Base-by-base conservation (phyloP, 2,113 vertebrate species). In the Oryzias javanicus region DNA sequence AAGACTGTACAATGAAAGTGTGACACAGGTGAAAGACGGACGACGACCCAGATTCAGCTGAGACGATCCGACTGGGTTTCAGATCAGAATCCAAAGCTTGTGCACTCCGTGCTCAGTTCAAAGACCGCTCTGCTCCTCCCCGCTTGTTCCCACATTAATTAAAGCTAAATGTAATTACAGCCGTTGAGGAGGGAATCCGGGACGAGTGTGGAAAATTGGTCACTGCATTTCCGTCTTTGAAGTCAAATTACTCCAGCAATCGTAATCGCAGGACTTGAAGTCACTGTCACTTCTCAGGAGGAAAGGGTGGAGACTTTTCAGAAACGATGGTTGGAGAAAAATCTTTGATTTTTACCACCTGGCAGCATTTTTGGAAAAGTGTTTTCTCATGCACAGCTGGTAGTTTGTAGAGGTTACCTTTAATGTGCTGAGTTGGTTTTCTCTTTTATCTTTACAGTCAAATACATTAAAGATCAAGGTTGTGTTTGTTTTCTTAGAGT, bases 141-240 rank as follows among this genome's bases (percentile, higher is more conserved):
- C 53, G 53, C 55, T 59, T 41, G 19, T 85, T 77, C 74, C 75
- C 79, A 76, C 82, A 80, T 86, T 87, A 82, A 86, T 89, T 88
- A 88, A 81, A 83, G 72, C 69, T 16, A 29, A 75, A 50, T 85
- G 73, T 88, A 88, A 85, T 84, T 86, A 77, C 73, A 46, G 49
- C 80, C 62, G 63, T 78, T 42, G 52, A 65, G 70, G 59, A 75
- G 72, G 81, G 76, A 82, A 83, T 85, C 76, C 58, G 73, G 82
- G 76, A 67, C 57, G 22, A 67, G 68, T 56, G 42, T 45, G 57
- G 62, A 54, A 68, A 69, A 88, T 84, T 83, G 79, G 83, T 86
- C 83, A 84, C 55, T 45, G 80, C 70, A 73, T 75, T 35, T 1
- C 27, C 63, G 74, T 80, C 76, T 80, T 79, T 81, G 70, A 79